phyloP scores from a whole-genome alignment of 2,797 vertebrate genomes.

The Clarias pachynema region DNA sequence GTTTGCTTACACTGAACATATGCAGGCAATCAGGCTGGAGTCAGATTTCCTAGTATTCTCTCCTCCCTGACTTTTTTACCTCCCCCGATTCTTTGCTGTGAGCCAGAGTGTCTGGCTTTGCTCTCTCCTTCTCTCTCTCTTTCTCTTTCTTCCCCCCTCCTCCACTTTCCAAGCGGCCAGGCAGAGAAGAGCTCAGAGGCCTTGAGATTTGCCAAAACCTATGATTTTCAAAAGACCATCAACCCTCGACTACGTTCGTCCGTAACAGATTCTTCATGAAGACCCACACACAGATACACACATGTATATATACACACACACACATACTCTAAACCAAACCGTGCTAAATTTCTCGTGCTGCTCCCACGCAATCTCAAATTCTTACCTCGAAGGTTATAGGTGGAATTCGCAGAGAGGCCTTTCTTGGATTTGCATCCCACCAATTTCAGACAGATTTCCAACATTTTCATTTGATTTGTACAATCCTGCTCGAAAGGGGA shows the following conservation, averaged over 20 bases:
- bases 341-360: slow-evolving; percentile 34
- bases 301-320: slow-evolving; percentile 8
- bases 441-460: slow-evolving; percentile 99
- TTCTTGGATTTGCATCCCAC: slow-evolving; percentile 99
- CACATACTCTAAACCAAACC: background rate
- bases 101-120: slow-evolving; percentile 80
- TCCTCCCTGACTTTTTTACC: slow-evolving; percentile 70
- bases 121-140: slow-evolving; percentile 64
- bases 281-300: background rate
- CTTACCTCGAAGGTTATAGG: slow-evolving; percentile 98
- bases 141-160: slow-evolving; percentile 64
- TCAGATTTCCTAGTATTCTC: slow-evolving; percentile 80
- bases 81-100: slow-evolving; percentile 68
- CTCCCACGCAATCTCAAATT: slow-evolving; percentile 23
- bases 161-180: slow-evolving; percentile 69
- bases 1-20: slow-evolving; percentile 21
- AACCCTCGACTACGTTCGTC: slow-evolving; percentile 11
- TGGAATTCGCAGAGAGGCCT: slow-evolving; percentile 91
- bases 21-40: slow-evolving; percentile 70
- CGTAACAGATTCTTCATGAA: slow-evolving; percentile 12
- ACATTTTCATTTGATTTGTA: slow-evolving; percentile 92
- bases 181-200: slow-evolving; percentile 63
- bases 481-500: slow-evolving; percentile 55
- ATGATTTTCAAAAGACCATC: slow-evolving; percentile 47
- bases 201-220: slow-evolving; percentile 53